Evolutionary conservation across 2,797 vertebrate genomes (phyloP).

Genomic region (Leptatherina wallacei): DNA sequence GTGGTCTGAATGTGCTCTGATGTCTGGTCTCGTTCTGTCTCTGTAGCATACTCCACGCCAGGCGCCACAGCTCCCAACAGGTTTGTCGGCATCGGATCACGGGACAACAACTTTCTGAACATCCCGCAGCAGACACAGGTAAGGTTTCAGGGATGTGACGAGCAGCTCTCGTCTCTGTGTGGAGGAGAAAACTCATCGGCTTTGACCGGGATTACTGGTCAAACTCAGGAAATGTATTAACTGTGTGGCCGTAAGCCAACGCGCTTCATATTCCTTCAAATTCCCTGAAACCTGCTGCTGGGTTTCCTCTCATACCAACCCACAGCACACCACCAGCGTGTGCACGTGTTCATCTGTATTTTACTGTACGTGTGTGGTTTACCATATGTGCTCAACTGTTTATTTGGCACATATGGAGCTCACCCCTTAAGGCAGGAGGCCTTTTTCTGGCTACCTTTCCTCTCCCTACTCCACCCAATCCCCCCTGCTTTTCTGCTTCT

Average conservation of each 20-base stretch:
- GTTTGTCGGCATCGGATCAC: conserved; percentile 99
- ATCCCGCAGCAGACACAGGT: conserved; percentile 97
- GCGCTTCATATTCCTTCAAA: conserved; percentile 48
- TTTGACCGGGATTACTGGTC: conserved; percentile 47
- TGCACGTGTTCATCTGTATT: conserved; percentile 63
- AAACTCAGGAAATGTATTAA: conserved; percentile 59
- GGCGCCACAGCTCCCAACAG: conserved; percentile 97
- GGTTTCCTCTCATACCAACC: conserved; percentile 48
- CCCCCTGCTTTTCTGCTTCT: conserved; percentile 15
- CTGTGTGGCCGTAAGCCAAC: conserved; percentile 53
- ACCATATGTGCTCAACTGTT: conserved; percentile 68
- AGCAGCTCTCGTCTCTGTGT: conserved; percentile 14
- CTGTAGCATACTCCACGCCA: conserved; percentile 94
- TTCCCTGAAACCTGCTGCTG: conserved; percentile 65
- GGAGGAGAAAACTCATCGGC: conserved; percentile 22
- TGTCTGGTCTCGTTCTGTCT: conserved; percentile 41
- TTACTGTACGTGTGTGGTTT: conserved; percentile 67
- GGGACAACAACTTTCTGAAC: conserved; percentile 98
- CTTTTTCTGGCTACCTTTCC: conserved; percentile 31
- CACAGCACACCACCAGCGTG: conserved; percentile 48
- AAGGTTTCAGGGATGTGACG: conserved; percentile 24
- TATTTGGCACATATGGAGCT: conserved; percentile 71
- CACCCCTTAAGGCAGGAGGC: conserved; percentile 60
- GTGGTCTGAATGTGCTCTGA: conserved; percentile 29
- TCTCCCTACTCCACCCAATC: neutral